Evolutionary conservation across 2,797 vertebrate species (phyloP).

Genomic region (Lepilemur septentrionalis): DNA sequence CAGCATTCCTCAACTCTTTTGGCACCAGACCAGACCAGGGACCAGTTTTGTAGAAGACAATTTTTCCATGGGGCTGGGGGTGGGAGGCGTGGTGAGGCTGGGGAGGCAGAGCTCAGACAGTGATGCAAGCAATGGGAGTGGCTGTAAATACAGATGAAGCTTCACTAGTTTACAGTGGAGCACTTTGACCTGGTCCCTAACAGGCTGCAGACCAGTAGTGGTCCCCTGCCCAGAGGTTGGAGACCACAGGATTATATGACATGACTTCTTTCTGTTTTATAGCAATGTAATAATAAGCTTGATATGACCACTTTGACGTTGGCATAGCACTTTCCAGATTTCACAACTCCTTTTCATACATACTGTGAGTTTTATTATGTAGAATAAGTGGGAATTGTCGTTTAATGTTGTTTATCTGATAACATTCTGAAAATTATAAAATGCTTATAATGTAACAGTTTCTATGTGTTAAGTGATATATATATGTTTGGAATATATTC

Average conservation of each 20-base stretch:
- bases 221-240: no score
- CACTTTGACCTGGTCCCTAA: no score
- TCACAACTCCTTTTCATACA: not conserved
- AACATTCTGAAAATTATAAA: not conserved
- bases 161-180: no score
- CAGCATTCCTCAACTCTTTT: no score
- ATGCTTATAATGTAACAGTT: not conserved
- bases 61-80: no score
- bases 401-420: not conserved
- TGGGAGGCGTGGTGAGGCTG: rapidly evolving
- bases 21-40: no score
- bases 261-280: not conserved
- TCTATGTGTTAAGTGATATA: not conserved
- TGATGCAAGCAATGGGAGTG: no score
- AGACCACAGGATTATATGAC: not conserved
- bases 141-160: no score
- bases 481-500: not conserved
- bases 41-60: no score
- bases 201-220: no score
- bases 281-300: not conserved
- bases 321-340: not conserved
- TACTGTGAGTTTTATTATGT: not conserved
- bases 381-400: not conserved
- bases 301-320: not conserved
- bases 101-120: no score